phyloP scores from a whole-genome alignment of 2,888 invertebrate genomes.

The Papilio elwesi region DNA sequence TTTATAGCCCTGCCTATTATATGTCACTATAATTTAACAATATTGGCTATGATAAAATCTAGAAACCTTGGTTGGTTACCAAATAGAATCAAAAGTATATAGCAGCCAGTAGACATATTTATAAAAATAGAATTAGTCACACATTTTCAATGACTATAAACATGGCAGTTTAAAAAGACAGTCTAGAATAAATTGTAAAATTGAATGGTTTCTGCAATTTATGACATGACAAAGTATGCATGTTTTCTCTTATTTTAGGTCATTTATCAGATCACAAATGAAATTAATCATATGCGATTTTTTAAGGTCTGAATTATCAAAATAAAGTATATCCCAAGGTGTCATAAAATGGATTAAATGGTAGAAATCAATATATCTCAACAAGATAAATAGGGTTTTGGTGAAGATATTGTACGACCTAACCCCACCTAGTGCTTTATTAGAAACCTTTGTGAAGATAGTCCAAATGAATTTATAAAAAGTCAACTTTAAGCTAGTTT shows the following conservation, averaged over 20 bases:
- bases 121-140: neutral
- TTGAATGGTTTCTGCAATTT: neutral
- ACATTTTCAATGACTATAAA: neutral
- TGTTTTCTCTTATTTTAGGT: neutral
- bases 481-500: constrained; percentile 42
- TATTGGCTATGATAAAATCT: neutral
- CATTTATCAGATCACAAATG: neutral
- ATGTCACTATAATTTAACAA: neutral
- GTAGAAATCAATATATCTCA: neutral
- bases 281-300: neutral
- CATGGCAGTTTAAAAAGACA: neutral
- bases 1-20: too few species aligned
- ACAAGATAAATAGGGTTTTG: constrained; percentile 19
- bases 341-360: neutral
- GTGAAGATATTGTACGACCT: constrained; percentile 57
- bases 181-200: neutral
- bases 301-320: neutral
- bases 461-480: constrained; percentile 41
- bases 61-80: neutral
- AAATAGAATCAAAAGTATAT: neutral
- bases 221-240: constrained; percentile 1
- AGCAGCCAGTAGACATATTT: neutral
- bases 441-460: constrained; percentile 51
- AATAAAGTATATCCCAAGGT: too few species aligned
- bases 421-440: constrained; percentile 73